Percentiles rank a stretch among this genome's conserved stretches.
Conservation (phyloP, 1,140 invertebrate species). For the Harlomillsia oculata region DNA sequence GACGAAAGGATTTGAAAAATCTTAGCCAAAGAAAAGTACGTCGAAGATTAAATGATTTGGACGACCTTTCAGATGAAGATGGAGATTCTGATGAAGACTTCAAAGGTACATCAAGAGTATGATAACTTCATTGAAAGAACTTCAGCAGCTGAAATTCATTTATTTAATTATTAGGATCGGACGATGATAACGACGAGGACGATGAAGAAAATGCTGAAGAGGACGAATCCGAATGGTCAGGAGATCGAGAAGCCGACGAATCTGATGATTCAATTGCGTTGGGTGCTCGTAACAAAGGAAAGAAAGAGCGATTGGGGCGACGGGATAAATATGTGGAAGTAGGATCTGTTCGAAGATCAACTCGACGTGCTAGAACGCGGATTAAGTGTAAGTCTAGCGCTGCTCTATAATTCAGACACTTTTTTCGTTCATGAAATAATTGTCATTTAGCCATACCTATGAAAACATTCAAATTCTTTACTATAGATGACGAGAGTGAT, state of each 20-base stretch:
- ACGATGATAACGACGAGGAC: constrained; percentile 35
- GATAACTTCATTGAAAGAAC: not conserved
- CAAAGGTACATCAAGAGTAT: constrained; percentile 50
- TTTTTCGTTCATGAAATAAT: not conserved
- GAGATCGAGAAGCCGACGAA: constrained; percentile 47
- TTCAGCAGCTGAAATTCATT: not conserved
- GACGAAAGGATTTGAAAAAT: constrained; percentile 22
- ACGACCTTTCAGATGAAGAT: constrained; percentile 67
- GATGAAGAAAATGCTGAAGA: constrained; percentile 44
- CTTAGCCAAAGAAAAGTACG: constrained; percentile 19
- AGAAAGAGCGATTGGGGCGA: constrained; percentile 29
- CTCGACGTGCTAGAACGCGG: constrained; percentile 46
- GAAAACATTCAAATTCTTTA: not conserved
- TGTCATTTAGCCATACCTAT: not conserved
- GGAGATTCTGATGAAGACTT: constrained; percentile 76
- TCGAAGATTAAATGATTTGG: constrained; percentile 61
- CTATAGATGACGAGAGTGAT: constrained; percentile 46
- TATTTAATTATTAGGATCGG: constrained; percentile 35
- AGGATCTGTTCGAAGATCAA: constrained; percentile 48
- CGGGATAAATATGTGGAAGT: constrained; percentile 24
- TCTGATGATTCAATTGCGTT: constrained; percentile 46
- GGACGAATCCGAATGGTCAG: constrained; percentile 50
- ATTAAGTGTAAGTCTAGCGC: constrained; percentile 37
- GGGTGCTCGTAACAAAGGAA: constrained; percentile 37
- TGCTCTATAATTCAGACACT: not conserved